Evolutionary conservation across 2,113 vertebrate species (phyloP).

Genomic region (Pangasianodon hypophthalmus): DNA sequence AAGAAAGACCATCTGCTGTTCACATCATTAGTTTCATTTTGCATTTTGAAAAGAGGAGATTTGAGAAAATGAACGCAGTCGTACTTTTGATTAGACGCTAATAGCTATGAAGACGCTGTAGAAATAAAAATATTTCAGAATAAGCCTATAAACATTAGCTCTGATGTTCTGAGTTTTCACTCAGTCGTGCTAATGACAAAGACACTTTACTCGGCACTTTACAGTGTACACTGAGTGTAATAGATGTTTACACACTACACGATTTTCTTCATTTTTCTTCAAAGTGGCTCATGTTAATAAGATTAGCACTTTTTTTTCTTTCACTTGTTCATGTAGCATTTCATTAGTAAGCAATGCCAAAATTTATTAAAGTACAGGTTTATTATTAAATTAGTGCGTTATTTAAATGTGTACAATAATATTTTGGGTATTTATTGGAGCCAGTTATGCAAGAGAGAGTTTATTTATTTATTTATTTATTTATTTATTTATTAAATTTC

Average conservation of each 20-base stretch:
- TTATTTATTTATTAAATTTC: too few species aligned
- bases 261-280: neutral
- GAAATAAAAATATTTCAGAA: neutral
- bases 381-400: neutral
- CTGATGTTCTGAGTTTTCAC: neutral
- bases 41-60: slow-evolving; percentile 32
- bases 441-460: too few species aligned
- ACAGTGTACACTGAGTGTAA: neutral
- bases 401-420: neutral
- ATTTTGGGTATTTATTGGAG: neutral
- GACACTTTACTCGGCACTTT: neutral
- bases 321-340: neutral
- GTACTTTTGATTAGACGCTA: slow-evolving; percentile 19
- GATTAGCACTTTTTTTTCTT: neutral
- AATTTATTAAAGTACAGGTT: neutral
- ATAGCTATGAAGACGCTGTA: neutral
- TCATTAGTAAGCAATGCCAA: neutral
- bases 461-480: too few species aligned
- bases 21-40: slow-evolving; percentile 48
- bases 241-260: neutral
- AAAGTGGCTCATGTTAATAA: neutral
- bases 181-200: neutral
- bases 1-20: slow-evolving; percentile 44
- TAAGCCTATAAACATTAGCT: neutral
- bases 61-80: slow-evolving; percentile 21